phyloP scores from a whole-genome alignment of 2,113 vertebrate species.

The Probosciger aterrimus region DNA sequence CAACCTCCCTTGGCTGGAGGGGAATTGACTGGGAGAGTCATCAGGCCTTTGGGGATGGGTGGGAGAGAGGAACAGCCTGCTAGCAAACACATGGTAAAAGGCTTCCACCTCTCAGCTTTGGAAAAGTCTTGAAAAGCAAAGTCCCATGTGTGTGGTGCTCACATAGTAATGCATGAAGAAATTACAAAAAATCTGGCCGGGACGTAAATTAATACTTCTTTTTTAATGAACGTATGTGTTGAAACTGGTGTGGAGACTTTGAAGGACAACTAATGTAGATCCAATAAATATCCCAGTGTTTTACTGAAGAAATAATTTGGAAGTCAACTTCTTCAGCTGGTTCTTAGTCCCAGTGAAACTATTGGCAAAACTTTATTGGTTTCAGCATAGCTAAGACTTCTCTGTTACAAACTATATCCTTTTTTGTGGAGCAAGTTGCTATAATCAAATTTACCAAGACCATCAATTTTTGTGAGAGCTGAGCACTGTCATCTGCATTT shows the following conservation, averaged over 20 bases:
- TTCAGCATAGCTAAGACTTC: neutral
- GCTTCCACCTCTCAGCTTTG: constrained; percentile 31
- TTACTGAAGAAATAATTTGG: neutral
- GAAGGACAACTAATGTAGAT: neutral
- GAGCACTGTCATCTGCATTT: neutral
- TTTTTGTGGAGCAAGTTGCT: neutral
- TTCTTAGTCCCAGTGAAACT: neutral
- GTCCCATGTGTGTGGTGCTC: neutral
- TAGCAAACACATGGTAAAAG: constrained; percentile 9
- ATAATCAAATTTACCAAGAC: neutral
- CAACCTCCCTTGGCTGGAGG: neutral
- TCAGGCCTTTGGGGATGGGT: constrained; percentile 26
- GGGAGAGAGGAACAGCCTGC: neutral
- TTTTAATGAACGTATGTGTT: neutral
- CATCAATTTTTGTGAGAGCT: neutral
- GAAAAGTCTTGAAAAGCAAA: constrained; percentile 12
- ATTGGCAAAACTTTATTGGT: neutral
- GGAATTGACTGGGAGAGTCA: constrained; percentile 12
- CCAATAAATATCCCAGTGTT: neutral
- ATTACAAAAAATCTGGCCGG: neutral
- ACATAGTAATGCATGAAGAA: neutral
- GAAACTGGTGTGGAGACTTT: neutral
- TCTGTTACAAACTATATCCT: neutral
- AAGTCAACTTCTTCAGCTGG: neutral
- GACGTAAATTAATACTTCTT: neutral